phyloP scores from a whole-genome alignment of 2,113 vertebrate genomes.

The Verasper variegatus region DNA sequence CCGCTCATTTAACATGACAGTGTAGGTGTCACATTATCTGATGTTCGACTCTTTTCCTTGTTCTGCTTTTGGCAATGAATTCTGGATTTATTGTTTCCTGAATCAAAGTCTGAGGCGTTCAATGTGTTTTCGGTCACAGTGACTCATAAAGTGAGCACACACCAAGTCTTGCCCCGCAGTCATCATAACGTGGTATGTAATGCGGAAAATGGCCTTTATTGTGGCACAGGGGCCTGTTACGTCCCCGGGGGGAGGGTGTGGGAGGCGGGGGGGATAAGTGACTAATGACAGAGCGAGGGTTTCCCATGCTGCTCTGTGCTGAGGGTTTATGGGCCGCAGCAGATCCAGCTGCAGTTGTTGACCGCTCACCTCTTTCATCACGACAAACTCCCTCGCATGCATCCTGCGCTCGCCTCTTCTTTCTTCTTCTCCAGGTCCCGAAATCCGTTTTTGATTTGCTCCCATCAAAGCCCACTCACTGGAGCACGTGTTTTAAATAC shows the following conservation, averaged over 20 bases:
- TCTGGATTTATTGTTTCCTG: conserved; percentile 34
- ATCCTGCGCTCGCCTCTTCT: conserved; percentile 16
- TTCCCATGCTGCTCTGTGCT: conserved; percentile 18
- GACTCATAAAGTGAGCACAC: conserved; percentile 56
- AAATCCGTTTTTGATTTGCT: conserved; percentile 26
- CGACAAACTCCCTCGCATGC: conserved; percentile 2
- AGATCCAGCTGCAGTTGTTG: conserved; percentile 62
- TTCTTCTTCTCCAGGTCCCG: neutral
- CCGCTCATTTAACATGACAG: neutral
- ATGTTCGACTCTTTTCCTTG: neutral
- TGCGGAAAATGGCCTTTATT: conserved; percentile 30
- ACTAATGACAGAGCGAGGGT: conserved; percentile 27
- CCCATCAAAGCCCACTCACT: conserved; percentile 29
- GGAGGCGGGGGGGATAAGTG: neutral
- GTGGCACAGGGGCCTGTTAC: conserved; percentile 21
- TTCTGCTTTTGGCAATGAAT: neutral
- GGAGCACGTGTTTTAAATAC: conserved; percentile 31
- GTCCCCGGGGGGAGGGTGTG: neutral
- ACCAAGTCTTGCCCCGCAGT: conserved; percentile 8
- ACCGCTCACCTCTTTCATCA: conserved; percentile 56
- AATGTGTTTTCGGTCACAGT: conserved; percentile 10
- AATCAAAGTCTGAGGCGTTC: conserved; percentile 1
- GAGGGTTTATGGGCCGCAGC: neutral
- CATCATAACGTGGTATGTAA: conserved; percentile 44
- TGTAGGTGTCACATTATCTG: neutral